Conservation (phyloP, 2,113 vertebrate genomes). For the Colius striatus region DNA sequence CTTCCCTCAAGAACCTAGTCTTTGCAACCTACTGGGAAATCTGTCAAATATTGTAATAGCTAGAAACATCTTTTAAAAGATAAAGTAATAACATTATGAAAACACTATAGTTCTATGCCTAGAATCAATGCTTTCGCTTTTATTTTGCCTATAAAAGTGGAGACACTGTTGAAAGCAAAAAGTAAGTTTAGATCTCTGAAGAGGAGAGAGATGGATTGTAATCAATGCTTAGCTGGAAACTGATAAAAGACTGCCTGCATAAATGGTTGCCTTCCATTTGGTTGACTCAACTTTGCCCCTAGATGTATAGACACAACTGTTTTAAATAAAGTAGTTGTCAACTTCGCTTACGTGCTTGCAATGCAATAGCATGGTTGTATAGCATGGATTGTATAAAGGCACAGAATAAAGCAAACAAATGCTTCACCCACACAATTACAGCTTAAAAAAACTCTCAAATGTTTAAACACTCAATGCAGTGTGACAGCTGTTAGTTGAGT, state of each 20-base stretch:
- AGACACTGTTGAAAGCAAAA: not conserved
- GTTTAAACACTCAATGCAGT: not conserved
- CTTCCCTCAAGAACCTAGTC: not conserved
- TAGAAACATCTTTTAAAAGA: not conserved
- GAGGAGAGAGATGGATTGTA: not conserved
- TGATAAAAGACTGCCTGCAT: not conserved
- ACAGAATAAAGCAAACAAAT: not conserved
- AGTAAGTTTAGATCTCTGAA: not conserved
- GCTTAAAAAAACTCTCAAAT: not conserved
- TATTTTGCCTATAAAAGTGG: not conserved
- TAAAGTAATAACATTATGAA: not conserved
- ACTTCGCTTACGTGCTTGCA: not conserved
- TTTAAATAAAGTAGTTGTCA: not conserved
- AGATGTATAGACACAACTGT: not conserved
- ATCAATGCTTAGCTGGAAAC: not conserved
- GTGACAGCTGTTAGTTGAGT: slow-evolving; percentile 14
- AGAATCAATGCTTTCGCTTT: not conserved
- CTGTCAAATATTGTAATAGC: not conserved
- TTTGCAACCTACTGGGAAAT: not conserved
- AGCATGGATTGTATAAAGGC: not conserved
- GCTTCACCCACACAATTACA: not conserved
- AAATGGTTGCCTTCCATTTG: not conserved
- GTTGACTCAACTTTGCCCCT: not conserved
- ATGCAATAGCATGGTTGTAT: not conserved
- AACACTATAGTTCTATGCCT: not conserved